phyloP scores from a whole-genome alignment of 2,888 invertebrate genomes.

The Tromatobia lineatoria region DNA sequence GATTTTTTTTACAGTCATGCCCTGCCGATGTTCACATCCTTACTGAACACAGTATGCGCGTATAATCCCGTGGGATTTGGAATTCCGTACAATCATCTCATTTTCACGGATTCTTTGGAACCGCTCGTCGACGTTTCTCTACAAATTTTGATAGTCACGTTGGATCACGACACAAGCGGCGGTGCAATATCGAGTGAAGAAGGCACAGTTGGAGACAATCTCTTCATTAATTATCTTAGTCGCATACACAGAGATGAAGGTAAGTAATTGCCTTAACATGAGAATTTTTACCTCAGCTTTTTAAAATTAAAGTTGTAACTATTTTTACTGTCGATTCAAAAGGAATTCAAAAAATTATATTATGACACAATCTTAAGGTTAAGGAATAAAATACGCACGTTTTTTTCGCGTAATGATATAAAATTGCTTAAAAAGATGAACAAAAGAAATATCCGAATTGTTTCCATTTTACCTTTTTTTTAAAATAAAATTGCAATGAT shows the following conservation, averaged over 20 bases:
- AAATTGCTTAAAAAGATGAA: no score
- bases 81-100: slow-evolving; percentile 98
- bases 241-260: slow-evolving; percentile 99
- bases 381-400: no score
- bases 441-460: no score
- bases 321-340: no score
- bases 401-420: no score
- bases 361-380: no score
- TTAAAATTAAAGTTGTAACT: background rate
- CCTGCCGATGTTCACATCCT: slow-evolving; percentile 98
- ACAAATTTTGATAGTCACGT: slow-evolving; percentile 97
- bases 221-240: slow-evolving; percentile 99
- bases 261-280: slow-evolving; percentile 56
- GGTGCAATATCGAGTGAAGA: slow-evolving; percentile 87
- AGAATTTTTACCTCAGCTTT: background rate
- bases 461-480: no score
- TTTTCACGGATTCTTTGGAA: slow-evolving; percentile 97
- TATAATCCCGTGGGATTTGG: slow-evolving; percentile 99
- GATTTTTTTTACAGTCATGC: slow-evolving; percentile 89
- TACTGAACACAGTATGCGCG: slow-evolving; percentile 98
- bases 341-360: no score
- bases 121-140: slow-evolving; percentile 97
- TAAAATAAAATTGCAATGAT: background rate
- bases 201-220: slow-evolving; percentile 91
- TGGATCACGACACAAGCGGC: slow-evolving; percentile 96